A percentile compares a stretch with the other conserved stretches of the same genome.
phyloP scores from a whole-genome alignment of 2,113 vertebrate genomes.

The Corythaixoides concolor region DNA sequence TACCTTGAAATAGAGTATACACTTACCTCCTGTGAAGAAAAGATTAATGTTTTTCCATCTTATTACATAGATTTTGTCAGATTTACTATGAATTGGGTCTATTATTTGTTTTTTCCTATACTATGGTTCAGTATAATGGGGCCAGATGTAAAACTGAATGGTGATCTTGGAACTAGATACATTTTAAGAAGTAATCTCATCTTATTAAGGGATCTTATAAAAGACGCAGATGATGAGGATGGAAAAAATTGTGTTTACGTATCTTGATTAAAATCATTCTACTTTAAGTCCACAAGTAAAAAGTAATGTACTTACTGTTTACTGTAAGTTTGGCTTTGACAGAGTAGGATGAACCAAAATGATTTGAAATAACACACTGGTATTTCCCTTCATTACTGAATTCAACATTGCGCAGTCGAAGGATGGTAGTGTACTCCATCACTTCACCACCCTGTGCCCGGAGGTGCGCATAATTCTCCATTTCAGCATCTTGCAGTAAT shows the following conservation, averaged over 20 bases:
- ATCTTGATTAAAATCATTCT: background rate
- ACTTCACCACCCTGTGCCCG: constrained; percentile 84
- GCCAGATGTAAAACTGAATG: background rate
- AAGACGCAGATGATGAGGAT: background rate
- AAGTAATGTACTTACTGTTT: constrained; percentile 85
- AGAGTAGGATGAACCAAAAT: constrained; percentile 96
- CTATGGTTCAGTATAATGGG: background rate
- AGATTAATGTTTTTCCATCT: background rate
- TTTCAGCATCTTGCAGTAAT: constrained; percentile 85
- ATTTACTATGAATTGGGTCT: background rate
- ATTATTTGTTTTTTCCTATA: background rate
- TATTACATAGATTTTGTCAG: background rate
- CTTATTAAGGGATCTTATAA: background rate
- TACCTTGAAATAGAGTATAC: background rate
- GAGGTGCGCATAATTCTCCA: constrained; percentile 93
- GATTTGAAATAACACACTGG: constrained; percentile 98
- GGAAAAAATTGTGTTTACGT: background rate
- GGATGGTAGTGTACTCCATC: constrained; percentile 93
- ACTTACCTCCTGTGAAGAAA: background rate
- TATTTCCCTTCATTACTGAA: constrained; percentile 93
- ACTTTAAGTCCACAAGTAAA: background rate
- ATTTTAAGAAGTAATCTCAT: background rate
- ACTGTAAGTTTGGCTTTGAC: constrained; percentile 94
- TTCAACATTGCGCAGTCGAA: constrained; percentile 86
- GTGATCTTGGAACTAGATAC: background rate